phyloP scores from a whole-genome alignment of 2,797 vertebrate genomes.

The Anguilla pacifica region DNA sequence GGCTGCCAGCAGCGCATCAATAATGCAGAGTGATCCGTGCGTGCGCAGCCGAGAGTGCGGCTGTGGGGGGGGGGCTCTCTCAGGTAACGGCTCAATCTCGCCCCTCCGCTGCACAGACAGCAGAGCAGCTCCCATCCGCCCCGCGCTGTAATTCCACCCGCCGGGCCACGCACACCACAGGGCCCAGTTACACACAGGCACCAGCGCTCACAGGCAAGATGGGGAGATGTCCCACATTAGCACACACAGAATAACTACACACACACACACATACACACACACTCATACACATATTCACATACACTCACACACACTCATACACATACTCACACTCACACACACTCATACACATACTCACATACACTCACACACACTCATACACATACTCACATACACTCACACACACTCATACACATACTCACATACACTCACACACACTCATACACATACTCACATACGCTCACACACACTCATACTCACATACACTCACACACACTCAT shows the following conservation, averaged over 20 bases:
- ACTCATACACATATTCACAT: background rate
- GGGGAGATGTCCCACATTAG: background rate
- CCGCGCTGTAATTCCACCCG: slow-evolving; percentile 29
- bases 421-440: background rate
- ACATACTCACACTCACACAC: background rate
- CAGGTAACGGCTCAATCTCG: slow-evolving; percentile 29
- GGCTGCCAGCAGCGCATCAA: slow-evolving; percentile 72
- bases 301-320: background rate
- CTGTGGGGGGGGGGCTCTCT: slow-evolving; percentile 45
- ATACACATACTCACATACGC: background rate
- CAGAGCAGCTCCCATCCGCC: background rate
- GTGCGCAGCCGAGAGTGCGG: slow-evolving; percentile 78
- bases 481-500: no score
- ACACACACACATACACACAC: background rate
- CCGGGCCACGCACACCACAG: background rate
- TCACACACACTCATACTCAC: no score
- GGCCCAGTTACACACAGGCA: background rate
- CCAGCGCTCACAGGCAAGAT: no score
- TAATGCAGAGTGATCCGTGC: slow-evolving; percentile 73
- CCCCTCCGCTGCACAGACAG: background rate
- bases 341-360: background rate
- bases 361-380: no score
- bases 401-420: background rate
- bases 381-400: no score
- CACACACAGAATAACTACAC: background rate